Evolutionary conservation across 2,113 vertebrate species (phyloP).

Genomic region (Cynoglossus semilaevis): DNA sequence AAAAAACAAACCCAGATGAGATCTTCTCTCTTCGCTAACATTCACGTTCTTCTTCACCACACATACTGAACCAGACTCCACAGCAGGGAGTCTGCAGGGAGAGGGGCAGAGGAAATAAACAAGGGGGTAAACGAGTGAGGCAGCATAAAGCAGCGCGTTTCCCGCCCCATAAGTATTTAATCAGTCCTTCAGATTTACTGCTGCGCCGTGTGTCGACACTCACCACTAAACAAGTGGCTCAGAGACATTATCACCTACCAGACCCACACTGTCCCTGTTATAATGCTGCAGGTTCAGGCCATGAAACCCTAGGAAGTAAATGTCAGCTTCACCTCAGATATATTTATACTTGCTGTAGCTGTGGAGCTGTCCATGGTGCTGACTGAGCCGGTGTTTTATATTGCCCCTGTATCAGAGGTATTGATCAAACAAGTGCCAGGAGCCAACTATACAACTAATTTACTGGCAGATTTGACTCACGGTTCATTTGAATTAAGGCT

Average conservation of each 20-base stretch:
- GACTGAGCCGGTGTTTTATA: not conserved
- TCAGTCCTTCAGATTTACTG: not conserved
- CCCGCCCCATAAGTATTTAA: not conserved
- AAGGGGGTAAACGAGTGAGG: not conserved
- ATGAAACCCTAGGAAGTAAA: not conserved
- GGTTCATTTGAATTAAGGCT: not conserved
- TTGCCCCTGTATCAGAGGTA: not conserved
- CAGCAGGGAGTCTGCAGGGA: constrained; percentile 10
- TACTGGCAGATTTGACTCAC: not conserved
- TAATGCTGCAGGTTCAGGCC: not conserved
- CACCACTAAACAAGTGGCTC: not conserved
- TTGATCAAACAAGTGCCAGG: not conserved
- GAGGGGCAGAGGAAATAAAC: not conserved
- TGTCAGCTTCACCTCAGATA: not conserved
- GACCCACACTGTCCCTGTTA: no score
- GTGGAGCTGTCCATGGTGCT: constrained; percentile 39
- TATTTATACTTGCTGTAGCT: not conserved
- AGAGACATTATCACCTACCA: not conserved
- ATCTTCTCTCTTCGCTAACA: constrained; percentile 3
- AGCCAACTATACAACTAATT: not conserved
- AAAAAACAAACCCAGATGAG: constrained; percentile 2
- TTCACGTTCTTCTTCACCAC: constrained; percentile 5
- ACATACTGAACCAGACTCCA: constrained; percentile 17
- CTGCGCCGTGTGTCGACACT: not conserved
- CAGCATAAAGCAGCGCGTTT: not conserved